Conservation (phyloP, 2,113 vertebrate species). For the Girardinichthys multiradiatus region DNA sequence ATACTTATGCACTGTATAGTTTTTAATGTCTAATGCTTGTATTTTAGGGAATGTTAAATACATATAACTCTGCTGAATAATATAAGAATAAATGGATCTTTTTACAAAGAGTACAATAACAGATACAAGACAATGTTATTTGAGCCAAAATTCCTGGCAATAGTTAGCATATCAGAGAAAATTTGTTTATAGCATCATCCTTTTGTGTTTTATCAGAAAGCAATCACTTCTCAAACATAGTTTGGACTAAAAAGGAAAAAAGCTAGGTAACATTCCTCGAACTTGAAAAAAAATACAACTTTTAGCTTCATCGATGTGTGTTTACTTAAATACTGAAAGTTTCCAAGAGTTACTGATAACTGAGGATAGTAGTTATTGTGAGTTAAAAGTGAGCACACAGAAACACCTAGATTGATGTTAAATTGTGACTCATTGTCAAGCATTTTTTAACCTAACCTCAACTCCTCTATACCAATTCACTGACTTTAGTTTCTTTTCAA, state of each 20-base stretch:
- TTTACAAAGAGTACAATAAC: neutral
- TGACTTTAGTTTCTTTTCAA: neutral
- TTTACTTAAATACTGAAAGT: neutral
- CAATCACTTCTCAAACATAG: neutral
- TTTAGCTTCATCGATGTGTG: neutral
- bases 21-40: neutral
- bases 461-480: neutral
- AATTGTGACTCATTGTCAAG: neutral
- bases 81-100: neutral
- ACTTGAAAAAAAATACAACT: neutral
- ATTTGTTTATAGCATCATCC: neutral
- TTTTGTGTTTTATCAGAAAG: neutral
- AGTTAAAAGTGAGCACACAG: neutral
- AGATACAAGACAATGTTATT: neutral
- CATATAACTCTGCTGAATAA: neutral
- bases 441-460: no score
- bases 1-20: neutral
- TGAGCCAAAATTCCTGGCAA: neutral
- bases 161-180: no score
- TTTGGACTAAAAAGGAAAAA: neutral
- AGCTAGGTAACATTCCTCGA: no score
- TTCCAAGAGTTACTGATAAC: neutral
- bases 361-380: neutral
- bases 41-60: neutral
- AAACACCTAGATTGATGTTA: neutral